Percentiles rank a stretch among this genome's conserved stretches.
These are phyloP conservation scores for Pseudococcus viburni DNA, from an alignment of 2,888 invertebrate genomes.

Conservation along the genomic window DNA sequence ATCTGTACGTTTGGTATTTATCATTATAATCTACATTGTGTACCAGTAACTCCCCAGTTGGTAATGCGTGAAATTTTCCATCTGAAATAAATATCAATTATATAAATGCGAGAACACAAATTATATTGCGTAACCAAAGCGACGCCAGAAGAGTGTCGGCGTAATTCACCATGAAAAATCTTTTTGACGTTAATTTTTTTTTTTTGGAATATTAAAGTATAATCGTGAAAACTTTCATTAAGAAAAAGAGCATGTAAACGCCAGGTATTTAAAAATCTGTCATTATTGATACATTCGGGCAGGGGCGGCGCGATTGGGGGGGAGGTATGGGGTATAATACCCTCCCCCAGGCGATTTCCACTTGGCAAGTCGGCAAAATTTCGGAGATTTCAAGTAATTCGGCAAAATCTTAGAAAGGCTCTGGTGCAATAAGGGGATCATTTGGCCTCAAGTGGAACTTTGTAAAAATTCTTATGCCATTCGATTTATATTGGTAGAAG, in stretches of 20 bases:
- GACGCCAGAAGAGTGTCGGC: slow-evolving; percentile 33
- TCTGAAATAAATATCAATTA: slow-evolving; percentile 73
- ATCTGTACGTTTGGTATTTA: slow-evolving; percentile 81
- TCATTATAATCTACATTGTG: slow-evolving; percentile 83
- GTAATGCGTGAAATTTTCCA: slow-evolving; percentile 83
- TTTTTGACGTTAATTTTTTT: slow-evolving; percentile 12
- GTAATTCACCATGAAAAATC: slow-evolving; percentile 20
- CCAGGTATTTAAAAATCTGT: background rate
- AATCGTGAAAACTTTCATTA: background rate
- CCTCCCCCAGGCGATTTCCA: too few species aligned
- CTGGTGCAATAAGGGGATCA: too few species aligned
- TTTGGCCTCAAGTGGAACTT: too few species aligned
- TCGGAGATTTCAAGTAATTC: too few species aligned
- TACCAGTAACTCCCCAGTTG: slow-evolving; percentile 81
- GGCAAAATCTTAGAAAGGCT: too few species aligned
- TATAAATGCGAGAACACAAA: slow-evolving; percentile 38
- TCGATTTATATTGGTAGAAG: too few species aligned
- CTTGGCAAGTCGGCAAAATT: too few species aligned
- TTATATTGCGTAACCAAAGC: slow-evolving; percentile 39
- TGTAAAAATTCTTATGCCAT: too few species aligned
- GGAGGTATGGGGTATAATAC: too few species aligned
- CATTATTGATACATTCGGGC: background rate
- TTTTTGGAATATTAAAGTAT: background rate
- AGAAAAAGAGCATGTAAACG: background rate
- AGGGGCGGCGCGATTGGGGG: too few species aligned